These are phyloP conservation scores for Bos indicus DNA, from an alignment of 2,113 vertebrate species.

Conservation along the genomic window DNA sequence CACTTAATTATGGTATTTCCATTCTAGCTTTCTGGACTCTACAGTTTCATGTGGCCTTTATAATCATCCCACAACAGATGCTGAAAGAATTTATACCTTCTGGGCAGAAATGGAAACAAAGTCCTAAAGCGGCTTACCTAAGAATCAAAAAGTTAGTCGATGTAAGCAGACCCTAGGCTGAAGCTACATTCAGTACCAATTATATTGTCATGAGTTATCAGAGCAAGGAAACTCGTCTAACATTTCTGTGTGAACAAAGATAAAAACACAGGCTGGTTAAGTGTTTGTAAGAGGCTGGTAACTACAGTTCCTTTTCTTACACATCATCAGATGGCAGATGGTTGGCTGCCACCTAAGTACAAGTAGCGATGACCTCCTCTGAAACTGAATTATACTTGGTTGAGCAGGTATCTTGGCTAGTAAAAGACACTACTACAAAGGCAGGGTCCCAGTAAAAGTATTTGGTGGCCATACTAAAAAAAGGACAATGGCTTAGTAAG, in stretches of 20 bases:
- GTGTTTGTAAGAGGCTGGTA: neutral
- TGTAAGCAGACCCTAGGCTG: neutral
- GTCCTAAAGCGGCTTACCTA: neutral
- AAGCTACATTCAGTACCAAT: neutral
- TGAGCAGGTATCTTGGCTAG: neutral
- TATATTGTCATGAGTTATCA: neutral
- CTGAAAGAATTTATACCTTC: neutral
- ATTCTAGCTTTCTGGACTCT: neutral
- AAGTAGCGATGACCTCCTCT: neutral
- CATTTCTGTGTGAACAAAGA: neutral
- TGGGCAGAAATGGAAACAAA: slow-evolving; percentile 14
- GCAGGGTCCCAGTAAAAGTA: neutral
- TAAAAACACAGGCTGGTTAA: neutral
- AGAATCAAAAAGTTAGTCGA: neutral
- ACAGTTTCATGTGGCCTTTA: neutral
- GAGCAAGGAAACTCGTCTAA: neutral
- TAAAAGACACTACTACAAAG: neutral
- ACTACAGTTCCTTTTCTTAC: neutral
- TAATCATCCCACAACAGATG: neutral
- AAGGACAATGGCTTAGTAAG: neutral
- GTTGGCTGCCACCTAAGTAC: neutral
- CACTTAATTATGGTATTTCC: neutral
- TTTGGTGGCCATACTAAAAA: neutral
- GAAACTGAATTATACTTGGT: neutral
- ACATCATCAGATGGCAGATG: neutral